Evolutionary conservation across 2,888 invertebrate genomes (phyloP).

Genomic region (Sinopyrophorus schimmeli): DNA sequence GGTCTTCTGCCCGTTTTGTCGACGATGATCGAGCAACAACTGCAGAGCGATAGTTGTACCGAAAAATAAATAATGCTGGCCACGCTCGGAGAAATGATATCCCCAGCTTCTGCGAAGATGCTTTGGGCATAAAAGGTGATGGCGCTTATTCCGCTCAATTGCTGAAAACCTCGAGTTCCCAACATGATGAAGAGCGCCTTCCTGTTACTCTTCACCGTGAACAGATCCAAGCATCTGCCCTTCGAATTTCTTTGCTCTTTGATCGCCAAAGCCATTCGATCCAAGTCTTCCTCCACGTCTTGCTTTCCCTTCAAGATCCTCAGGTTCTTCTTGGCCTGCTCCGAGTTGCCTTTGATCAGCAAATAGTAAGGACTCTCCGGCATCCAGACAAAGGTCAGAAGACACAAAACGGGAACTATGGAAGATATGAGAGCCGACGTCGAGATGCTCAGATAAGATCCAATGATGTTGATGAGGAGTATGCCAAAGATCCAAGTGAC

Average conservation of each 20-base stretch:
- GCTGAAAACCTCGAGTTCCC: constrained; percentile 63
- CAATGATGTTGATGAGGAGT: constrained; percentile 64
- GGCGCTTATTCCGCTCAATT: constrained; percentile 64
- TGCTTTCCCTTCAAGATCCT: constrained; percentile 60
- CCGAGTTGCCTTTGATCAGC: constrained; percentile 49
- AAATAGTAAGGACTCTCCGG: constrained; percentile 65
- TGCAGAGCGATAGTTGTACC: constrained; percentile 60
- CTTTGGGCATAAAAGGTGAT: constrained; percentile 63
- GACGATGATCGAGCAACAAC: constrained; percentile 60
- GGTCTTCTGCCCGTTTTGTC: constrained; percentile 67
- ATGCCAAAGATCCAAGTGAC: constrained; percentile 62
- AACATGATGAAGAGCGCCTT: constrained; percentile 65
- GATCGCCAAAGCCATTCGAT: constrained; percentile 39
- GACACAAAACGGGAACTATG: constrained; percentile 60
- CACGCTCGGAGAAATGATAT: constrained; percentile 55
- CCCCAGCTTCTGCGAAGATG: constrained; percentile 59
- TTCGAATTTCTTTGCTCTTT: constrained; percentile 50
- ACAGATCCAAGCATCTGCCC: constrained; percentile 58
- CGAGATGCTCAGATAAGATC: constrained; percentile 60
- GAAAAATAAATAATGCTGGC: constrained; percentile 61
- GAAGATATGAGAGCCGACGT: constrained; percentile 61
- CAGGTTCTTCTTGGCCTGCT: constrained; percentile 58
- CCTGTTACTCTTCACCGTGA: constrained; percentile 60
- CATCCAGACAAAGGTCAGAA: constrained; percentile 62
- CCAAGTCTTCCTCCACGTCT: constrained; percentile 56